Conservation (phyloP, 2,797 vertebrate genomes). For the Coilia nasus region DNA sequence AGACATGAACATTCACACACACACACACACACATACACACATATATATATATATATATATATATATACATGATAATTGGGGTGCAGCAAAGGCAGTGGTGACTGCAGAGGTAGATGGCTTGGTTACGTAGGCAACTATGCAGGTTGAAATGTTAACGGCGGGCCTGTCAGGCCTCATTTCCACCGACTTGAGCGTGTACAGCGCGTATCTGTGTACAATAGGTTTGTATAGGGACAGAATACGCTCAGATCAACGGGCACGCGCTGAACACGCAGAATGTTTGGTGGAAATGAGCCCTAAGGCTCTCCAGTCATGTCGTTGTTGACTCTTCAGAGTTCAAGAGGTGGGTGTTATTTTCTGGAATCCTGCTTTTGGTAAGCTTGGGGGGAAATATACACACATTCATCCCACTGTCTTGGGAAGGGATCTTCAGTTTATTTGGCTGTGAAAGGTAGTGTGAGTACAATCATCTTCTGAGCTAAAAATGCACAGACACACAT, state of each 20-base stretch:
- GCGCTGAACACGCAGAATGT: no score
- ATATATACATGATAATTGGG: no score
- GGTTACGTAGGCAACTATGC: neutral
- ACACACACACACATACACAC: no score
- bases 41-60: no score
- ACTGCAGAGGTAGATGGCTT: neutral
- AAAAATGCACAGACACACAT: neutral
- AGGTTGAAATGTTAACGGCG: neutral
- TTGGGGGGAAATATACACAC: neutral
- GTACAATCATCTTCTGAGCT: neutral
- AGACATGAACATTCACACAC: neutral
- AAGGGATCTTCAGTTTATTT: neutral
- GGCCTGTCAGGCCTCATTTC: no score
- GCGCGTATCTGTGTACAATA: no score
- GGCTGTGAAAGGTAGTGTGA: neutral
- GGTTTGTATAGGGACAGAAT: no score
- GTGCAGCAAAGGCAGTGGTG: neutral
- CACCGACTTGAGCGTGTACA: no score
- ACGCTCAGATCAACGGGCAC: no score
- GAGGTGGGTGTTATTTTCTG: neutral
- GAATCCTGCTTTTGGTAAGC: neutral
- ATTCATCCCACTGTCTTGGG: neutral
- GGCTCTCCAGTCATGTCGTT: neutral
- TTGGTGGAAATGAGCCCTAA: no score
- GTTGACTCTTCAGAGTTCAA: neutral